Conservation (phyloP, 1,140 invertebrate genomes). For the Melanaphis sacchari region DNA sequence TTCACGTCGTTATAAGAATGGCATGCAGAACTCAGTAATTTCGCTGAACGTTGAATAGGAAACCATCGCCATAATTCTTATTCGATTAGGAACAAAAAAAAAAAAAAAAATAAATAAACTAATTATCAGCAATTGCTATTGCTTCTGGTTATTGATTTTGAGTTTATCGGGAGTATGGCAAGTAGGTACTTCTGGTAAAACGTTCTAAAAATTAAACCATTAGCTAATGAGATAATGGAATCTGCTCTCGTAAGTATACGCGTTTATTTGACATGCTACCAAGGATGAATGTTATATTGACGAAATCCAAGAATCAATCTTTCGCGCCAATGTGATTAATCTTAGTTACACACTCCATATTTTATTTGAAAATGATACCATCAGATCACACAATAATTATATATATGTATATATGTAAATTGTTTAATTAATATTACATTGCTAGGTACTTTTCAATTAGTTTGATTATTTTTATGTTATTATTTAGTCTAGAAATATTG, state of each 20-base stretch:
- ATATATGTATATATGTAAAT: too few relatives aligned
- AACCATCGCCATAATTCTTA: background rate
- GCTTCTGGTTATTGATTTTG: background rate
- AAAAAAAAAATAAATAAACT: background rate
- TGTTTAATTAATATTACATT: background rate
- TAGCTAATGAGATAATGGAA: slow-evolving; percentile 17
- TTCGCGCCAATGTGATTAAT: background rate
- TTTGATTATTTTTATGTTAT: background rate
- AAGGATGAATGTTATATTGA: background rate
- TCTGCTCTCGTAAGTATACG: background rate
- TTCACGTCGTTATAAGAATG: background rate
- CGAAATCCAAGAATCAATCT: background rate
- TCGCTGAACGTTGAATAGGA: background rate
- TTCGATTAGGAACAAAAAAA: background rate
- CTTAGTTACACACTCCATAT: background rate
- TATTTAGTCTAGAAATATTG: background rate
- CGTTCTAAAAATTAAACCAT: slow-evolving; percentile 11
- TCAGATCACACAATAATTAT: background rate
- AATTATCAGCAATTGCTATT: background rate
- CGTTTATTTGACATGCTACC: background rate
- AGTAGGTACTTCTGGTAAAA: background rate
- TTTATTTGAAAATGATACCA: background rate
- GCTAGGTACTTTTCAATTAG: background rate
- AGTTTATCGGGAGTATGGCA: background rate
- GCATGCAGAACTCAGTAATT: background rate